phyloP scores from a whole-genome alignment of 2,113 vertebrate species.

The Dasyprocta punctata region DNA sequence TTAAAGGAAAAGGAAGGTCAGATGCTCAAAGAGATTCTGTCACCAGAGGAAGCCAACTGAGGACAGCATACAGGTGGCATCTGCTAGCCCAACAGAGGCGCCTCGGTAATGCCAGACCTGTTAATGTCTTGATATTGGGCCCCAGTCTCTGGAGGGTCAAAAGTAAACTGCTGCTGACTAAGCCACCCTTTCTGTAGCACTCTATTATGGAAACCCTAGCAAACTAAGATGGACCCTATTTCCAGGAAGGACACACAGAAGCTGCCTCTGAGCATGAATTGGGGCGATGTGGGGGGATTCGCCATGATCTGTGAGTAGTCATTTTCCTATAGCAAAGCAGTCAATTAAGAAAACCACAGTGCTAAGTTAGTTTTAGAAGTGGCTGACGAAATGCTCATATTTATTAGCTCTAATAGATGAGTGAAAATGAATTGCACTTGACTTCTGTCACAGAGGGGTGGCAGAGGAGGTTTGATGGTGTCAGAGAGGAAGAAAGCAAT shows the following conservation, averaged over 20 bases:
- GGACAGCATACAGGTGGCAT: neutral
- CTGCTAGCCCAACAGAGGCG: neutral
- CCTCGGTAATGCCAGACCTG: neutral
- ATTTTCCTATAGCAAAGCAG: neutral
- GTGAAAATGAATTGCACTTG: neutral
- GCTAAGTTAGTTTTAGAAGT: neutral
- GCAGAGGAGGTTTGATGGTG: neutral
- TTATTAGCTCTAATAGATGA: neutral
- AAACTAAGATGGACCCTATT: neutral
- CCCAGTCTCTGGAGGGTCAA: neutral
- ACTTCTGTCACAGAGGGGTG: neutral
- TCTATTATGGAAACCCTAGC: neutral
- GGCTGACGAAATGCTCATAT: neutral
- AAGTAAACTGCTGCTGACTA: neutral
- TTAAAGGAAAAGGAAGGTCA: neutral
- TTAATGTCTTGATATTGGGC: neutral
- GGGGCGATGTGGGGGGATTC: neutral
- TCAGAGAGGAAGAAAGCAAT: neutral
- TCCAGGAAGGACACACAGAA: neutral
- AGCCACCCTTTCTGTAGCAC: neutral
- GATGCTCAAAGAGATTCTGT: neutral
- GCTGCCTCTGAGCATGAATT: neutral
- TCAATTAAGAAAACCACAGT: neutral
- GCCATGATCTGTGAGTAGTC: neutral
- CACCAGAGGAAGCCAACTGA: neutral